A percentile compares a stretch with the other conserved stretches of the same genome.
phyloP scores from a whole-genome alignment of 1,140 invertebrate genomes.

The Leptonema lineaticorne region DNA sequence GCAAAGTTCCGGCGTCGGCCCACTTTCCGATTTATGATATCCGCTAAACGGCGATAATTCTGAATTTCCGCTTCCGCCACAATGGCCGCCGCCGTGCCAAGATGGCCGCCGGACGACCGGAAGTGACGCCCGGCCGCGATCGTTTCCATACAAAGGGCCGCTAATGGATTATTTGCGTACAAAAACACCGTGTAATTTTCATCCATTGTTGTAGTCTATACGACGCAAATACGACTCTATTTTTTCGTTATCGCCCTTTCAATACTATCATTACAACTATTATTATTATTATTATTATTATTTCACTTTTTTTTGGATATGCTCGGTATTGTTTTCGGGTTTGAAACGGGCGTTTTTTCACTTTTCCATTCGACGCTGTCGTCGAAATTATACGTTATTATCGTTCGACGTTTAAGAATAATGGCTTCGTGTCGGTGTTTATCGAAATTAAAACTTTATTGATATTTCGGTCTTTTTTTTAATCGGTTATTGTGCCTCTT shows the following conservation, averaged over 20 bases:
- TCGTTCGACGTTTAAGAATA: no score
- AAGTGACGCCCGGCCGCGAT: conserved; percentile 2
- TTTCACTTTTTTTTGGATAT: background rate
- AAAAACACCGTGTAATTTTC: conserved; percentile 18
- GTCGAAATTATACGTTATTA: no score
- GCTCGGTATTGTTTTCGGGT: background rate
- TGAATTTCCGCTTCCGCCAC: conserved; percentile 28
- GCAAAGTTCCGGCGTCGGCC: conserved; percentile 10
- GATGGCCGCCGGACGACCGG: conserved; percentile 9
- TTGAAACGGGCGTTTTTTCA: background rate
- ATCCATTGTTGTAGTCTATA: background rate
- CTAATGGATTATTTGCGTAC: conserved; percentile 21
- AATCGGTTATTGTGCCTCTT: no score
- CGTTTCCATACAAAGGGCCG: background rate
- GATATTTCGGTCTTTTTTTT: no score
- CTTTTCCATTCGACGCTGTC: no score
- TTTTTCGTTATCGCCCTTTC: background rate
- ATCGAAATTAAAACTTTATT: no score
- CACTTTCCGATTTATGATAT: conserved; percentile 30
- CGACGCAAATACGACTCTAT: conserved; percentile 3
- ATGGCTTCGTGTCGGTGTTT: no score
- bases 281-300: no score
- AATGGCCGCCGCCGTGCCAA: background rate
- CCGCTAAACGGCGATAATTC: conserved; percentile 33
- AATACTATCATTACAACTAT: no score